Base-by-base conservation (phyloP, 2,888 invertebrate species). In the Drosophila kokeensis region DNA sequence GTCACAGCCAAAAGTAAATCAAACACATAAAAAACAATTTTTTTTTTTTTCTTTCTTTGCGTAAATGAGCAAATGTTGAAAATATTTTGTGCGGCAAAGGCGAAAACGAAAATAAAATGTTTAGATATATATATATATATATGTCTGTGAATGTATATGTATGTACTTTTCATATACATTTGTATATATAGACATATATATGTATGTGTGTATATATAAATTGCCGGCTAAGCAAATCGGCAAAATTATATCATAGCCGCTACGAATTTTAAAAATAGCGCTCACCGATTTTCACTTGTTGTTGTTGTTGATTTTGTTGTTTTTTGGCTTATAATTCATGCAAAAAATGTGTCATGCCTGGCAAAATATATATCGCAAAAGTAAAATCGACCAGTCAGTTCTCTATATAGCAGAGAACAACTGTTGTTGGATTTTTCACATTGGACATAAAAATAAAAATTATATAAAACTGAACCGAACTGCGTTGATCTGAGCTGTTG, bases 211-310 rank as follows among this genome's bases (percentile, higher is more conserved):
- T 48, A 72, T 59, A 58, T 69, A 75, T 58, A 70, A 74, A 73
- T 82, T 65, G 81, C 87, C 87, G 89, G 81, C 87, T 74, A 78
- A 86, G 78, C 73, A 78, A 85, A 89, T 70, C 90, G 81, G 69
- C 69, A 55, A 82, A 90, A 87, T 87, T 87, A 90, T 90, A 87
- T 87, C 87, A 87, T 76, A 78, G 90, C 67, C 72, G 70, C 83
- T 69, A 84, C 69, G 42, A 70, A 65, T 82, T 87, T 90, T 89
- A 90, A 76, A 90, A 87, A 90, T 85, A 90, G 86, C 77, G 62
- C 67, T 57, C 80, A 67, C 67, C 76, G 70, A 63, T 77, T 77
- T 66, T 72, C 53, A 61, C 34, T 73, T 75, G 61, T 65, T 63
- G 69, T 52, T 65, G 40, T 55, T 62, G 27, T 29, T 24, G 15